Percentiles rank a stretch among this genome's conserved stretches.
Evolutionary conservation across 2,888 invertebrate genomes (phyloP).

Genomic region (Pyrgus malvae): DNA sequence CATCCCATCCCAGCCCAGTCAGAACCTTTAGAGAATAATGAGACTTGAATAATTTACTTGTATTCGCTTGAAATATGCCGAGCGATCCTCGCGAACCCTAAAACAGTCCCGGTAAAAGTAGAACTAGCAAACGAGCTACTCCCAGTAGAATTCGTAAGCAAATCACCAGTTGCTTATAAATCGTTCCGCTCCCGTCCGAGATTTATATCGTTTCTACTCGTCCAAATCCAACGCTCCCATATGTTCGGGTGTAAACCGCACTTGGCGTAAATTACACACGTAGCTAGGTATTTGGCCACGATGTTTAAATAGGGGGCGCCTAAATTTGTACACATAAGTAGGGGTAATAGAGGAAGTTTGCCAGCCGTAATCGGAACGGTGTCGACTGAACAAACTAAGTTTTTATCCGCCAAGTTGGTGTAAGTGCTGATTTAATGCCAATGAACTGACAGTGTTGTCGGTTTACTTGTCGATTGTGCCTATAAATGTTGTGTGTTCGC

Average conservation of each 20-base stretch:
- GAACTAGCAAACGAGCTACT: slow-evolving; percentile 30
- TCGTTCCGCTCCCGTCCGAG: slow-evolving; percentile 58
- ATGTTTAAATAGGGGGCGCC: slow-evolving; percentile 66
- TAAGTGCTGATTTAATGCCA: slow-evolving; percentile 59
- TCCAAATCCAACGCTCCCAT: slow-evolving; percentile 41
- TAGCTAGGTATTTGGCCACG: slow-evolving; percentile 63
- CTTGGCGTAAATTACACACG: slow-evolving; percentile 63
- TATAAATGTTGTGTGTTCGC: not conserved
- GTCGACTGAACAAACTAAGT: slow-evolving; percentile 58
- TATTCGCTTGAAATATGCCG: slow-evolving; percentile 13
- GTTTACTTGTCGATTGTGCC: not conserved
- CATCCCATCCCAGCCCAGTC: too few relatives aligned
- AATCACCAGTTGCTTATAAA: slow-evolving; percentile 73
- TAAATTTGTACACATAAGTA: slow-evolving; percentile 66
- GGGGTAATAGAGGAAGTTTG: slow-evolving; percentile 65
- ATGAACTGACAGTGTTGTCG: slow-evolving; percentile 34
- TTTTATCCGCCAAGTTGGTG: slow-evolving; percentile 65
- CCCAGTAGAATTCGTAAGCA: slow-evolving; percentile 64
- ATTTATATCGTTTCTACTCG: slow-evolving; percentile 58
- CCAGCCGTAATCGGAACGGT: slow-evolving; percentile 60
- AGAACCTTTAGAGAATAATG: slow-evolving; percentile 3
- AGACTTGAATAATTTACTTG: slow-evolving; percentile 15
- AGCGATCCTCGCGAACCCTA: slow-evolving; percentile 8
- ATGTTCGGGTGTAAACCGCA: slow-evolving; percentile 57
- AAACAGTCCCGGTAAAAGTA: slow-evolving; percentile 17